These are phyloP conservation scores for Brevimyrus niger DNA, from an alignment of 2,113 vertebrate species.

Conservation along the genomic window DNA sequence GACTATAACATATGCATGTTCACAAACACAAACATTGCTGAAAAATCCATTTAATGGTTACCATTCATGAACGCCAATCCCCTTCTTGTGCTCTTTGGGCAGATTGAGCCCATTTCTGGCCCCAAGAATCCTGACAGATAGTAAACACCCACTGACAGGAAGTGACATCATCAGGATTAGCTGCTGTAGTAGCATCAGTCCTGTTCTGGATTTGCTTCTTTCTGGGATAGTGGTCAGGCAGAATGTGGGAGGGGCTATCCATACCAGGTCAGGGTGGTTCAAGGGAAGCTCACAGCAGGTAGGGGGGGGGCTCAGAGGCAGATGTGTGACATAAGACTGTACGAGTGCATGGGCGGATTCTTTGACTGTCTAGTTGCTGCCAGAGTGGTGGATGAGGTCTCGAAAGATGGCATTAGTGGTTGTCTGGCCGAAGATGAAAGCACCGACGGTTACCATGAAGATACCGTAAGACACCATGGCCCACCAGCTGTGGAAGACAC, in stretches of 20 bases:
- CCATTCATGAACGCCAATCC: neutral
- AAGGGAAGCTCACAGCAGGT: neutral
- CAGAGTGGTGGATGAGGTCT: slow-evolving; percentile 31
- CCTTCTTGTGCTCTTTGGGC: neutral
- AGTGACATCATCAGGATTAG: neutral
- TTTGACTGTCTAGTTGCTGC: neutral
- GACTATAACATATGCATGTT: neutral
- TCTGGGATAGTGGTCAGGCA: neutral
- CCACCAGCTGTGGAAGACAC: slow-evolving; percentile 73
- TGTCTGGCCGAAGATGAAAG: slow-evolving; percentile 81
- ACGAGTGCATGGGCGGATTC: neutral
- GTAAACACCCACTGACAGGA: neutral
- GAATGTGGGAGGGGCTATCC: slow-evolving; percentile 1
- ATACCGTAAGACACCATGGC: slow-evolving; percentile 67
- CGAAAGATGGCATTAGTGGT: slow-evolving; percentile 68
- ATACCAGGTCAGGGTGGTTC: neutral
- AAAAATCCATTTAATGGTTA: neutral
- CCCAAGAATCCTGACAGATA: neutral
- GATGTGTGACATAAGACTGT: neutral
- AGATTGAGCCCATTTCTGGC: neutral
- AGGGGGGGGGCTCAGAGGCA: neutral
- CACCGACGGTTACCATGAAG: slow-evolving; percentile 71
- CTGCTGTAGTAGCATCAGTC: neutral
- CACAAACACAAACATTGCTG: neutral
- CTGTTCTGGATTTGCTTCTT: neutral